Evolutionary conservation across 2,113 vertebrate species (phyloP).

Genomic region (Hyla sarda): DNA sequence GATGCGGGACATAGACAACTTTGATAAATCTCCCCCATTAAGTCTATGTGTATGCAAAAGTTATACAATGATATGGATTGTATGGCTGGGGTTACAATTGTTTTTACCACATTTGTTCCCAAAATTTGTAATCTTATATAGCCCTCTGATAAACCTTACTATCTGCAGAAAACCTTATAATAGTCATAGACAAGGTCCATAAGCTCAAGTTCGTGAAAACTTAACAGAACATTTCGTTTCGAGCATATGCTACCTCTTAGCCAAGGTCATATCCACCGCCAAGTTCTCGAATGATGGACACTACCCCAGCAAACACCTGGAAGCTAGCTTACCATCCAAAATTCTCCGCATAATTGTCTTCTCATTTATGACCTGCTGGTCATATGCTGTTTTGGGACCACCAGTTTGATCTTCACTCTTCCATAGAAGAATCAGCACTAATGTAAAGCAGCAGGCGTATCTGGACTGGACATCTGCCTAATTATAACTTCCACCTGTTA

Average conservation of each 20-base stretch:
- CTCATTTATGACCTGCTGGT: constrained; percentile 21
- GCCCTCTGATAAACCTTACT: neutral
- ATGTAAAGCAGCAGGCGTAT: neutral
- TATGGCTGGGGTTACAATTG: too few relatives aligned
- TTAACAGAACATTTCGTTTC: neutral
- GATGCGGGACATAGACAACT: too few relatives aligned
- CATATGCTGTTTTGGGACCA: neutral
- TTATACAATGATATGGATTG: too few relatives aligned
- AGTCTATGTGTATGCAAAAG: too few relatives aligned
- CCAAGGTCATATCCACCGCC: neutral
- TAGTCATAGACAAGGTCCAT: neutral
- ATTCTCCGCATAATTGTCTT: constrained; percentile 5
- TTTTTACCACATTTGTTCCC: too few relatives aligned
- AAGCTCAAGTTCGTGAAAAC: neutral
- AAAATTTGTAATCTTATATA: too few relatives aligned
- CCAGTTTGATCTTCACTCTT: neutral
- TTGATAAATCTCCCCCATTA: too few relatives aligned
- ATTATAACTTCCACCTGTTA: constrained; percentile 53
- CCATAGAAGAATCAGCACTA: neutral
- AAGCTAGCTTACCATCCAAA: neutral
- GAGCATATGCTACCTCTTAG: neutral
- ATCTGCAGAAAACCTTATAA: neutral
- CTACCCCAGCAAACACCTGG: neutral
- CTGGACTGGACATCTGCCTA: constrained; percentile 42
- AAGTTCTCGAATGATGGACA: neutral